Percentiles rank a stretch among this genome's conserved stretches.
These are phyloP conservation scores for Vesta saturnalis DNA, from an alignment of 2,888 invertebrate genomes.

Conservation along the genomic window DNA sequence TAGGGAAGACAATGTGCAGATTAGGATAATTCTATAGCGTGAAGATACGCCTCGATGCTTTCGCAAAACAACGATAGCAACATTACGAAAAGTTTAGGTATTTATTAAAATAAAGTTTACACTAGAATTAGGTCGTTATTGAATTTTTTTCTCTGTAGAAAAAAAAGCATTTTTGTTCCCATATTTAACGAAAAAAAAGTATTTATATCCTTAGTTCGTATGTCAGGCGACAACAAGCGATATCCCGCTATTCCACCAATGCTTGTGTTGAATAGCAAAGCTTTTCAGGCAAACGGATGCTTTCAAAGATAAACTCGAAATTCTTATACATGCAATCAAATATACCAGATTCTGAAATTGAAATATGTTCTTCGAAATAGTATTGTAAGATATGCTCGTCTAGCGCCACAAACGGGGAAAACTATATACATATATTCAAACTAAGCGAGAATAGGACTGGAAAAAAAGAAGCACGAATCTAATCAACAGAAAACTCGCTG, in stretches of 20 bases:
- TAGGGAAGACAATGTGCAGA: constrained; percentile 26
- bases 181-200: constrained; percentile 7
- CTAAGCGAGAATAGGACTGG: neutral
- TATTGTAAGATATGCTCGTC: constrained; percentile 36
- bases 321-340: constrained; percentile 54
- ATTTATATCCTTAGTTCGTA: constrained; percentile 41
- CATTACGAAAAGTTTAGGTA: constrained; percentile 22
- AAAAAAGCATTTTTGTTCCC: neutral
- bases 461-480: neutral
- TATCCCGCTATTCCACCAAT: constrained; percentile 39
- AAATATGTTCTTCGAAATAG: constrained; percentile 51
- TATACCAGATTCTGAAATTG: constrained; percentile 55
- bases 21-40: constrained; percentile 34
- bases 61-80: constrained; percentile 30
- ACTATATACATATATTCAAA: constrained; percentile 31
- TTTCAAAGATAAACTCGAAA: constrained; percentile 53
- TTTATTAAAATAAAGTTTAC: constrained; percentile 23
- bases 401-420: constrained; percentile 28
- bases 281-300: constrained; percentile 51
- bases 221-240: constrained; percentile 41
- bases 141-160: constrained; percentile 5
- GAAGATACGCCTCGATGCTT: constrained; percentile 27
- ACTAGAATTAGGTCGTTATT: constrained; percentile 19
- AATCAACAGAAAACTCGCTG: neutral
- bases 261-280: constrained; percentile 47